Conservation (phyloP, 2,797 vertebrate genomes). For the Hipposideros larvatus region DNA sequence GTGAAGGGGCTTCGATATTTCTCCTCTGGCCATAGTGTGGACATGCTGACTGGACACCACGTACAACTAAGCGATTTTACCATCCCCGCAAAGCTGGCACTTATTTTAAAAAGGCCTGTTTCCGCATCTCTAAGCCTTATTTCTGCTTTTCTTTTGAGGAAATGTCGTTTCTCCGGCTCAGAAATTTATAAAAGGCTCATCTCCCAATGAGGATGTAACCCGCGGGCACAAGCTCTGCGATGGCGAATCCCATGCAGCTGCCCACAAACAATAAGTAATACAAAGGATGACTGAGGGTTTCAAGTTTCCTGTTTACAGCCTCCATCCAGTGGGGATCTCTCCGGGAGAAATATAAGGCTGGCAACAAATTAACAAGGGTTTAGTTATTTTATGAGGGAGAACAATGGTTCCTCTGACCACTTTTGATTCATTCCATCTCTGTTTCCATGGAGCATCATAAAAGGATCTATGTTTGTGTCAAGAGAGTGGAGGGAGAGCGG, state of each 20-base stretch:
- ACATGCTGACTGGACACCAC: neutral
- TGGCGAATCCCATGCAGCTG: slow-evolving; percentile 45
- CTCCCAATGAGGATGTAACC: neutral
- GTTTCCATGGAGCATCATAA: slow-evolving; percentile 79
- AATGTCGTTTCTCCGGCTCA: neutral
- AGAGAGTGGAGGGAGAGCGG: slow-evolving; percentile 71
- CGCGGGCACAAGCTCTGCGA: neutral
- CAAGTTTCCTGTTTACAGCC: slow-evolving; percentile 66
- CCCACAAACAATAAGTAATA: slow-evolving; percentile 27
- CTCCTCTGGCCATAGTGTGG: neutral
- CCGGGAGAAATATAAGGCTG: neutral
- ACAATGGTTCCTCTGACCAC: slow-evolving; percentile 78
- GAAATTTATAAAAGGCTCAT: neutral
- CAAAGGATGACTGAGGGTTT: neutral
- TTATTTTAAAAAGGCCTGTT: neutral
- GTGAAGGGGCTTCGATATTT: neutral
- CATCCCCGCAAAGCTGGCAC: neutral
- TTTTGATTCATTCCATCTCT: slow-evolving; percentile 62
- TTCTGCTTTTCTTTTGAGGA: slow-evolving; percentile 25
- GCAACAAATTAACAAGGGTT: slow-evolving; percentile 63
- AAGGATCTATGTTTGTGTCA: slow-evolving; percentile 71
- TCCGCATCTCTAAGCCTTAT: neutral
- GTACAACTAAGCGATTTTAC: neutral
- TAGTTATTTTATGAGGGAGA: slow-evolving; percentile 79
- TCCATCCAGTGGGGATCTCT: slow-evolving; percentile 54